These are phyloP conservation scores for Ctenopoma kingsleyae DNA, from an alignment of 2,797 vertebrate species.

Conservation along the genomic window DNA sequence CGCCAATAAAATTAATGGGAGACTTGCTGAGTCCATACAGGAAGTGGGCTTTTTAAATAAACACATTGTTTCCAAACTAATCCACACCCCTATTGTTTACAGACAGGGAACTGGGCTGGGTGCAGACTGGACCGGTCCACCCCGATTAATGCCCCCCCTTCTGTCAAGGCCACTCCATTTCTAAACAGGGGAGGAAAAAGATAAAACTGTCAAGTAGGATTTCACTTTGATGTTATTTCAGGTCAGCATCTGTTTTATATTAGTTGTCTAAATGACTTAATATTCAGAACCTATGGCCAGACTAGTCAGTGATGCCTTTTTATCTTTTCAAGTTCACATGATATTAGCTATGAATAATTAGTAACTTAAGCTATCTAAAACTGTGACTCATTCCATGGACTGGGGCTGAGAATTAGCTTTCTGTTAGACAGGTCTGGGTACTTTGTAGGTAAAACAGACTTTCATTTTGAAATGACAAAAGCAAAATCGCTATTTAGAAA, in stretches of 20 bases:
- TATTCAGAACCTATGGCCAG: not conserved
- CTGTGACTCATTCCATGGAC: too few species aligned
- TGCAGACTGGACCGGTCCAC: slow-evolving; percentile 70
- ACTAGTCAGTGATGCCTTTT: not conserved
- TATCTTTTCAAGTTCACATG: not conserved
- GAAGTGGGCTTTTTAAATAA: slow-evolving; percentile 89
- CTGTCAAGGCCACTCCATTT: slow-evolving; percentile 76
- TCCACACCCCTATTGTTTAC: slow-evolving; percentile 90
- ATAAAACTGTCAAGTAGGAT: slow-evolving; percentile 54
- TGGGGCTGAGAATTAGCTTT: too few species aligned
- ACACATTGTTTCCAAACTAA: slow-evolving; percentile 91
- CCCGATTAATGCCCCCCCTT: slow-evolving; percentile 64
- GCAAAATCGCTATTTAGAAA: too few species aligned
- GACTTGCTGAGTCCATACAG: slow-evolving; percentile 85
- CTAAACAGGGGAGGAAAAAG: slow-evolving; percentile 62
- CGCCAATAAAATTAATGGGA: slow-evolving; percentile 88
- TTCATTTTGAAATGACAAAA: too few species aligned
- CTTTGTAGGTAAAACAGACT: too few species aligned
- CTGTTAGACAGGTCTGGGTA: too few species aligned
- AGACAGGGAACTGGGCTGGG: slow-evolving; percentile 81
- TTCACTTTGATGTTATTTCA: slow-evolving; percentile 65
- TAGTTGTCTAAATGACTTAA: not conserved
- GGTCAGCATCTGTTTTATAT: slow-evolving; percentile 28
- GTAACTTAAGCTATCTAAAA: not conserved
- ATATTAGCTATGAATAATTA: not conserved